A percentile compares a stretch with the other conserved stretches of the same genome.
These are phyloP conservation scores for Linnaemya tessellans DNA, from an alignment of 2,888 invertebrate genomes.

Conservation along the genomic window DNA sequence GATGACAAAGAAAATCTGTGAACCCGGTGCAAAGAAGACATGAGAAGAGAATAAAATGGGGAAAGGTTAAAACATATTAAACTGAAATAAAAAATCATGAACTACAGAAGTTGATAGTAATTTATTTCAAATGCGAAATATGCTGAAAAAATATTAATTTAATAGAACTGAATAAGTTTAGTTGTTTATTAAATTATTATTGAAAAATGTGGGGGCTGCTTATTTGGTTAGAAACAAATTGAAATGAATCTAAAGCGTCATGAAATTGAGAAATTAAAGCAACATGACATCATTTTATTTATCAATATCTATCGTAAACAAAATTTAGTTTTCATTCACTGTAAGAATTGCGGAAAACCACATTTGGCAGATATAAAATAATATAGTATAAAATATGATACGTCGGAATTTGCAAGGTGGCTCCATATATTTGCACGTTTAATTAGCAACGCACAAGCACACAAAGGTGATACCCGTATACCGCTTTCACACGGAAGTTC, in stretches of 20 bases:
- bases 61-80: not conserved
- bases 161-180: not conserved
- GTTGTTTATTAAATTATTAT: not conserved
- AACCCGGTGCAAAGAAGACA: conserved; percentile 5
- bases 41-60: conserved; percentile 6
- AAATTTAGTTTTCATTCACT: not conserved
- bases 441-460: no score
- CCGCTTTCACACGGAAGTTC: no score
- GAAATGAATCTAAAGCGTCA: conserved; percentile 11
- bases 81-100: conserved; percentile 8
- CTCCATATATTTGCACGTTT: no score
- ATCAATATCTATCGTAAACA: not conserved
- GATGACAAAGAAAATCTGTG: conserved; percentile 47
- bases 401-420: no score
- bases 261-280: conserved; percentile 22
- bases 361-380: no score
- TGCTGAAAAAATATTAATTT: not conserved
- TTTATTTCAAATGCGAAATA: not conserved
- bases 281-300: conserved; percentile 26
- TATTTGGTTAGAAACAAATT: not conserved
- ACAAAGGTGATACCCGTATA: no score
- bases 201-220: conserved; percentile 22
- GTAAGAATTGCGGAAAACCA: not conserved
- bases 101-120: not conserved
- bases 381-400: no score